phyloP scores from a whole-genome alignment of 2,888 invertebrate species.

The Euclidia mi region DNA sequence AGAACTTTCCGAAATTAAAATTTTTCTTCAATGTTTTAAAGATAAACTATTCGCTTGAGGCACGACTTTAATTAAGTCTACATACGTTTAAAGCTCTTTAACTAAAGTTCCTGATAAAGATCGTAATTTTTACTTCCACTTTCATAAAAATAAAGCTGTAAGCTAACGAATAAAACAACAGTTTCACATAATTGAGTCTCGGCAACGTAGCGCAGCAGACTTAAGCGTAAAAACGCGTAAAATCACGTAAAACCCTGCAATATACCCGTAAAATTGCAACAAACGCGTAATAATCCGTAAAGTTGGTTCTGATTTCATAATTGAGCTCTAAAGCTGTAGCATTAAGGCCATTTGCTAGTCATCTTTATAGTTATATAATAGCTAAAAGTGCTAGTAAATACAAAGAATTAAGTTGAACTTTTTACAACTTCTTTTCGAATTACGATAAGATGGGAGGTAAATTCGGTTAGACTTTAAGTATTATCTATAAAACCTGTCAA shows the following conservation, averaged over 20 bases:
- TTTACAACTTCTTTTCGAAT: too few relatives aligned
- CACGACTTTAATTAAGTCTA: too few relatives aligned
- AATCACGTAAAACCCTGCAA: neutral
- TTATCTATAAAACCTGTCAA: too few relatives aligned
- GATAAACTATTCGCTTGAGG: too few relatives aligned
- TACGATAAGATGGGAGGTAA: too few relatives aligned
- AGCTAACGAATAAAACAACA: constrained; percentile 1
- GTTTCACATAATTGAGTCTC: constrained; percentile 1
- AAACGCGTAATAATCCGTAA: constrained; percentile 2
- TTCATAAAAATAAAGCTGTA: neutral
- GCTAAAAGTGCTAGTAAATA: too few relatives aligned
- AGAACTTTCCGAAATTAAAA: too few relatives aligned
- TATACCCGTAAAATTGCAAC: neutral
- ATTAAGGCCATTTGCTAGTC: neutral
- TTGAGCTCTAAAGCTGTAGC: neutral
- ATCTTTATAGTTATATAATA: too few relatives aligned
- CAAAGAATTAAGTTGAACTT: too few relatives aligned
- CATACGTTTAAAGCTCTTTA: too few relatives aligned
- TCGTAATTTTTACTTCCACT: neutral
- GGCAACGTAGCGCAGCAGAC: neutral
- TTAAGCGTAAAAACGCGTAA: neutral
- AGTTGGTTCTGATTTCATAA: constrained; percentile 2
- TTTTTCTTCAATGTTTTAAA: too few relatives aligned
- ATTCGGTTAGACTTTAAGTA: too few relatives aligned
- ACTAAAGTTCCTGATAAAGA: neutral